Evolutionary conservation across 2,888 invertebrate species (phyloP).

Genomic region (Lycia hirtaria): DNA sequence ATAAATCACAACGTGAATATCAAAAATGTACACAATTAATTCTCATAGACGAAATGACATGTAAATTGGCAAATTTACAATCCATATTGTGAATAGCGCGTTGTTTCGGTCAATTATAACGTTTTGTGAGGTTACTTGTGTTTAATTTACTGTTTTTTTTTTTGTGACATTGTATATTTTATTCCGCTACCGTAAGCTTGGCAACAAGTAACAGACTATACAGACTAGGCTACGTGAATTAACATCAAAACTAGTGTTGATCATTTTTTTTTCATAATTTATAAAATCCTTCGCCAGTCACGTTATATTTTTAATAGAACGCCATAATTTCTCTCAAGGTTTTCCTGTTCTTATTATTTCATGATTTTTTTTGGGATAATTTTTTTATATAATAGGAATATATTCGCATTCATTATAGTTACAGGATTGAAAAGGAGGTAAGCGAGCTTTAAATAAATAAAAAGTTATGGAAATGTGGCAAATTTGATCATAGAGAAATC

Average conservation of each 20-base stretch:
- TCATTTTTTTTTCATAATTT: too few species aligned
- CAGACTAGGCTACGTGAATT: background rate
- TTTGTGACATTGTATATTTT: slow-evolving; percentile 48
- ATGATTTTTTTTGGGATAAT: too few species aligned
- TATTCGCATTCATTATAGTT: too few species aligned
- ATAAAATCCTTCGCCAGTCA: too few species aligned
- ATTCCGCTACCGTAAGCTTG: slow-evolving; percentile 53
- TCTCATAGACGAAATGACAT: slow-evolving; percentile 61
- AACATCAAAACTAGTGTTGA: too few species aligned
- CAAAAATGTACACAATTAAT: slow-evolving; percentile 61
- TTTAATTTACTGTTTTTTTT: slow-evolving; percentile 47
- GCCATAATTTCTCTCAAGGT: too few species aligned
- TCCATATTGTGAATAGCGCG: slow-evolving; percentile 56
- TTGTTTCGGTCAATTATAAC: slow-evolving; percentile 65
- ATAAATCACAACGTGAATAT: slow-evolving; percentile 38
- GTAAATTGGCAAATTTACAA: slow-evolving; percentile 77
- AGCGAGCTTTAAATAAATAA: too few species aligned
- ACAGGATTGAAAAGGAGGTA: too few species aligned
- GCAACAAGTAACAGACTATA: slow-evolving; percentile 41
- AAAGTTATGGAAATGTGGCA: background rate
- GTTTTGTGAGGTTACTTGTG: slow-evolving; percentile 64
- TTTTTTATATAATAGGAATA: too few species aligned
- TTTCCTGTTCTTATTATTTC: too few species aligned
- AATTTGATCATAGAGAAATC: too few species aligned
- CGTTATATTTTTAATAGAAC: too few species aligned